A percentile compares a stretch with the other conserved stretches of the same genome.
These are phyloP conservation scores for Sthenelais limicola DNA, from an alignment of 2,888 invertebrate genomes.

Conservation along the genomic window DNA sequence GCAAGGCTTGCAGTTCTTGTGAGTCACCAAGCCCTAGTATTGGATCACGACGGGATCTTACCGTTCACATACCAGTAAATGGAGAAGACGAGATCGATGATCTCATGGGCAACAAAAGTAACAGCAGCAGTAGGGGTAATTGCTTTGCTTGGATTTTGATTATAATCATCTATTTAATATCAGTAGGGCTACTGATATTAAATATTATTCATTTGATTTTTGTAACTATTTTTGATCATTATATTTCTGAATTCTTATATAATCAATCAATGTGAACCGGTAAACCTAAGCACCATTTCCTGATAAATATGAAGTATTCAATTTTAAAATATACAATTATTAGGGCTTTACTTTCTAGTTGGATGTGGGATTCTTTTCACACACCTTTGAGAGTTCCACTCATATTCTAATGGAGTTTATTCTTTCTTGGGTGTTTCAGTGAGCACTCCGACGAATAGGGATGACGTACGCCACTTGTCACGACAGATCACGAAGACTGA, in stretches of 20 bases:
- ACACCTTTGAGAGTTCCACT: no score
- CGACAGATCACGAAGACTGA: constrained; percentile 22
- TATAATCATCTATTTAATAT: not conserved
- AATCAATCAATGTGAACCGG: no score
- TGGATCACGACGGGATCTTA: constrained; percentile 4
- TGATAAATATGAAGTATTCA: no score
- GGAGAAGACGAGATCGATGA: constrained; percentile 23
- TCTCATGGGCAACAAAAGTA: constrained; percentile 19
- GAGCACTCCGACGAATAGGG: constrained; percentile 26
- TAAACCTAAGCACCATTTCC: no score
- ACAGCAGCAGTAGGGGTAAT: constrained; percentile 25
- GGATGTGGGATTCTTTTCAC: no score
- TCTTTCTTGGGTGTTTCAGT: no score
- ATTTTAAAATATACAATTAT: no score
- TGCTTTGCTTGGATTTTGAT: not conserved
- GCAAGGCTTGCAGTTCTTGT: constrained; percentile 8
- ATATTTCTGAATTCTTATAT: no score
- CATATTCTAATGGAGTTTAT: no score
- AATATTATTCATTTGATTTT: not conserved
- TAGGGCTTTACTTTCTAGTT: no score
- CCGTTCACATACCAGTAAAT: constrained; percentile 16
- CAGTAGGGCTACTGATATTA: no score
- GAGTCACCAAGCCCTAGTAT: constrained; percentile 10
- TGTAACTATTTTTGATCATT: no score
- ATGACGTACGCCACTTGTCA: constrained; percentile 5